Conservation (phyloP, 2,888 invertebrate species). For the Tenthredo notha region DNA sequence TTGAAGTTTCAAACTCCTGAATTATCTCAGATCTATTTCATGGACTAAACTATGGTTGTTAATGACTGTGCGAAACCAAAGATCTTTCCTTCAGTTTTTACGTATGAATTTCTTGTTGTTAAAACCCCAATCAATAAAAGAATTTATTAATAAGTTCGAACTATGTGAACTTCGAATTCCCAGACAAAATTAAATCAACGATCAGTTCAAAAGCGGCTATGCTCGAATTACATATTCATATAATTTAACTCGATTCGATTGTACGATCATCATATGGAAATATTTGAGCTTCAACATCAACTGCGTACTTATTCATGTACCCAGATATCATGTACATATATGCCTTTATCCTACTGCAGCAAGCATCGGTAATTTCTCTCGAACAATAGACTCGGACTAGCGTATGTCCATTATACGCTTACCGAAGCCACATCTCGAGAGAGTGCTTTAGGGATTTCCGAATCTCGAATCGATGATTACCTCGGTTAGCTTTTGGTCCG, state of each 20-base stretch:
- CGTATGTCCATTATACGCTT: constrained; percentile 17
- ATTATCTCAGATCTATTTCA: constrained; percentile 12
- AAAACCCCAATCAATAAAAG: not conserved
- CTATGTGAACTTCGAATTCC: not conserved
- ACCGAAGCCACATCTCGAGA: not conserved
- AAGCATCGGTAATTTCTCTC: constrained; percentile 2
- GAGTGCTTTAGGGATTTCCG: constrained; percentile 19
- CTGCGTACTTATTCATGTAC: not conserved
- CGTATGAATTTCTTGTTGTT: not conserved
- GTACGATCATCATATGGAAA: not conserved
- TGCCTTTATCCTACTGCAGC: not conserved
- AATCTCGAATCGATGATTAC: constrained; percentile 42
- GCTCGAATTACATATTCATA: constrained; percentile 7
- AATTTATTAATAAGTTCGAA: not conserved
- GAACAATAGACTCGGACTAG: constrained; percentile 32
- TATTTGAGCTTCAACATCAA: not conserved
- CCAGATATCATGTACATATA: not conserved
- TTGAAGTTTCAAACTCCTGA: not conserved
- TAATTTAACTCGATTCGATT: constrained; percentile 27
- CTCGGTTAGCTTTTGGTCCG: not conserved
- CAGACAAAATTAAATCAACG: not conserved
- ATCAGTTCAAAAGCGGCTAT: not conserved
- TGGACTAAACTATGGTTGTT: not conserved
- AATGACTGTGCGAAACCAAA: not conserved
- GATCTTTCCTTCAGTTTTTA: not conserved